phyloP scores from a whole-genome alignment of 2,888 invertebrate genomes.

The Orthosia gracilis region DNA sequence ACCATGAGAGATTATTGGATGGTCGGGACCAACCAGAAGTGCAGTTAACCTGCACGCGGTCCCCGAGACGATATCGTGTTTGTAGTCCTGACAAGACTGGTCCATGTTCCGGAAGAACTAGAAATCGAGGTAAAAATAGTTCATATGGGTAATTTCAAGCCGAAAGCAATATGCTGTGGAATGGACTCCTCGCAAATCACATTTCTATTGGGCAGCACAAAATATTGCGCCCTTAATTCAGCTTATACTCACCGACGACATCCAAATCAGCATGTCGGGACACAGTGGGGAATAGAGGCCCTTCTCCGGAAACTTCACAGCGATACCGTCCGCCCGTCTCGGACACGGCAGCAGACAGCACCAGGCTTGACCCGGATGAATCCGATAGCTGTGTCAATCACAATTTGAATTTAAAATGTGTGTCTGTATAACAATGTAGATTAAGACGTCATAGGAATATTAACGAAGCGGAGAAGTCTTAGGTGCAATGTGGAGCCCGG shows the following conservation, averaged over 20 bases:
- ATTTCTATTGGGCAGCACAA: no score
- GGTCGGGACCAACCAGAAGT: conserved; percentile 95
- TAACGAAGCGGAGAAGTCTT: neutral
- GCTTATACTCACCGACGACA: conserved; percentile 91
- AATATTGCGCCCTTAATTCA: neutral
- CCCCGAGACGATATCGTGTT: conserved; percentile 94
- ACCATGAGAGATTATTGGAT: conserved; percentile 94
- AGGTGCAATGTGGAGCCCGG: neutral
- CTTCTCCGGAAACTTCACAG: conserved; percentile 94
- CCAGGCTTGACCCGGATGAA: conserved; percentile 90
- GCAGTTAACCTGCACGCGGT: conserved; percentile 94
- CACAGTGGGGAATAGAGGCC: conserved; percentile 94
- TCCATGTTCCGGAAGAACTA: conserved; percentile 94
- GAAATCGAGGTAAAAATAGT: conserved; percentile 1
- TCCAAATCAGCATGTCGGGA: conserved; percentile 93
- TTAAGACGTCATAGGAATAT: neutral
- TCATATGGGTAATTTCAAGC: neutral
- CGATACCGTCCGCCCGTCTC: conserved; percentile 93
- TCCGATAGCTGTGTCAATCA: conserved; percentile 83
- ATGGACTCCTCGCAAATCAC: no score
- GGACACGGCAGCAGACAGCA: conserved; percentile 91
- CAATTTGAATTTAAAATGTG: conserved; percentile 11
- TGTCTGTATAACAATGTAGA: neutral
- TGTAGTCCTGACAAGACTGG: conserved; percentile 94
- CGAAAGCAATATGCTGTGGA: neutral